Evolutionary conservation across 2,113 vertebrate genomes (phyloP).

Genomic region (Epinephelus cyanopodus): DNA sequence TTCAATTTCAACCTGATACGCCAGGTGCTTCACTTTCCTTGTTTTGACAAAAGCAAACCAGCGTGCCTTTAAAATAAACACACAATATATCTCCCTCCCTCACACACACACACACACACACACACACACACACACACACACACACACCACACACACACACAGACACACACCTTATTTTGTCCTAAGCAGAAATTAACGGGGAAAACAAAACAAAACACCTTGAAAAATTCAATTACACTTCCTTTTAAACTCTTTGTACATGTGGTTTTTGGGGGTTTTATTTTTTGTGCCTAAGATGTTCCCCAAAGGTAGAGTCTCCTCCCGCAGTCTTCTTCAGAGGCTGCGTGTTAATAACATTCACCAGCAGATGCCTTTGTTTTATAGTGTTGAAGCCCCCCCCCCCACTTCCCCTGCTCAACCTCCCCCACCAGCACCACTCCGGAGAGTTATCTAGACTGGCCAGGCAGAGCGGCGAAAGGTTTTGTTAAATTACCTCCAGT

Average conservation of each 20-base stretch:
- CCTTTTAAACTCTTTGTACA: constrained; percentile 44
- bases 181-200: constrained; percentile 15
- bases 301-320: constrained; percentile 54
- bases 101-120: too few species aligned
- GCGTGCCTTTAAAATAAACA: not conserved
- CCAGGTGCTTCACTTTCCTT: not conserved
- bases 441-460: constrained; percentile 77
- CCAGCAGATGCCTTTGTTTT: constrained; percentile 65
- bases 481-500: constrained; percentile 73
- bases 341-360: constrained; percentile 63
- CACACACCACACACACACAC: constrained; percentile 5
- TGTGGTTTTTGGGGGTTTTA: not conserved
- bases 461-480: constrained; percentile 72
- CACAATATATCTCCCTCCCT: constrained; percentile 47
- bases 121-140: too few species aligned
- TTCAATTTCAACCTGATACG: constrained; percentile 21
- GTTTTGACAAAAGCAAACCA: constrained; percentile 27
- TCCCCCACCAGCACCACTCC: constrained; percentile 24
- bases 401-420: not conserved
- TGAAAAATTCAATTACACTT: constrained; percentile 73
- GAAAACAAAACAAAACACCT: constrained; percentile 51
- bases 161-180: constrained; percentile 19
- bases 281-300: constrained; percentile 41
- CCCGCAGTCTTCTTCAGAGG: constrained; percentile 60
- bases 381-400: not conserved